These are phyloP conservation scores for Argynnis bischoffii DNA, from an alignment of 2,888 invertebrate genomes.

Conservation along the genomic window DNA sequence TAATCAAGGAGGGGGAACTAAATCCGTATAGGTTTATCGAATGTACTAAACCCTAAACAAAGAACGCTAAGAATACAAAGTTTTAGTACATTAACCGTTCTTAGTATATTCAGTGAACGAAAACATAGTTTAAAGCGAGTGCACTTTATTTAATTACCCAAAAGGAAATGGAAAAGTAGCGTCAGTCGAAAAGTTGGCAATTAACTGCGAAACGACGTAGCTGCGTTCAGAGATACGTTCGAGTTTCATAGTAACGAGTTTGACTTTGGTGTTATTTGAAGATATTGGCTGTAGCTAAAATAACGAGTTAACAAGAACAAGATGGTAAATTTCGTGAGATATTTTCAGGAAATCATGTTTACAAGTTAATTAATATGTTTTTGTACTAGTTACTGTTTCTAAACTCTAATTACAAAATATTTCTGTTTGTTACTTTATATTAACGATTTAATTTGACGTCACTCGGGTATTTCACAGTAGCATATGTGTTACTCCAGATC, in stretches of 20 bases:
- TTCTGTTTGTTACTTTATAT: too few species aligned
- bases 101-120: constrained; percentile 1
- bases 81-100: neutral
- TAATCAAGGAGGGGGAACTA: neutral
- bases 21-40: too few species aligned
- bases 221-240: constrained; percentile 14
- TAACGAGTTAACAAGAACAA: neutral
- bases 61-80: too few species aligned
- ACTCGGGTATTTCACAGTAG: too few species aligned
- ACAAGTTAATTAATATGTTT: neutral
- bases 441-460: too few species aligned
- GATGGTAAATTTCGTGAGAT: too few species aligned
- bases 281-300: neutral
- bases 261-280: constrained; percentile 12
- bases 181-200: constrained; percentile 50
- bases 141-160: constrained; percentile 48
- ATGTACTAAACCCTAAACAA: too few species aligned
- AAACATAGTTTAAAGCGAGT: constrained; percentile 40
- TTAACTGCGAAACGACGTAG: constrained; percentile 44
- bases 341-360: neutral
- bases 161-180: constrained; percentile 47
- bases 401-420: neutral
- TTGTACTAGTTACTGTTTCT: neutral
- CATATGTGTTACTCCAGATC: too few species aligned
- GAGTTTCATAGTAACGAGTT: constrained; percentile 10